A percentile compares a stretch with the other conserved stretches of the same genome.
Evolutionary conservation across 2,888 invertebrate genomes (phyloP).

Genomic region (Tetranychus truncatus): DNA sequence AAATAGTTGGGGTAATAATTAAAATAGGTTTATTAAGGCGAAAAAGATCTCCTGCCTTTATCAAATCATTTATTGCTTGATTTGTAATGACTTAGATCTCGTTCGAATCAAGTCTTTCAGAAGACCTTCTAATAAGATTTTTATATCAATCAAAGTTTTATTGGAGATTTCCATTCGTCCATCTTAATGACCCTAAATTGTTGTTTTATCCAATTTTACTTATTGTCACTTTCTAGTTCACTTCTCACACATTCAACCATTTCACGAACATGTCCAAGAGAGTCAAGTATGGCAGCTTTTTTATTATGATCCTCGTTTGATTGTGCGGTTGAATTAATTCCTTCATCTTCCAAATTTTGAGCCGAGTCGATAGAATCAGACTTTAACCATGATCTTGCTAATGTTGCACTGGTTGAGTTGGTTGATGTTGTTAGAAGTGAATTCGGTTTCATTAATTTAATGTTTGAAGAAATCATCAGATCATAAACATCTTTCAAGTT

Average conservation of each 20-base stretch:
- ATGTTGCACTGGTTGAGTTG: not conserved
- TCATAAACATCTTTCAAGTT: not conserved
- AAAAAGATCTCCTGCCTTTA: too few species aligned
- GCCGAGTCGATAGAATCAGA: not conserved
- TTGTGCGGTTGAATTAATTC: not conserved
- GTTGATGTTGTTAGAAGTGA: not conserved
- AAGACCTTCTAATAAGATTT: too few species aligned
- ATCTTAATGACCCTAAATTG: too few species aligned
- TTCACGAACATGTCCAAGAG: not conserved
- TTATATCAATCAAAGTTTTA: too few species aligned
- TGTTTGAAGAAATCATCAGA: not conserved
- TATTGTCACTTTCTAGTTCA: not conserved
- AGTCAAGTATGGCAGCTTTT: not conserved
- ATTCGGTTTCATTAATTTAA: not conserved
- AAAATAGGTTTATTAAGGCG: too few species aligned
- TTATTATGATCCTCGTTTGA: not conserved
- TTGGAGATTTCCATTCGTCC: too few species aligned
- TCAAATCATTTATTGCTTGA: too few species aligned
- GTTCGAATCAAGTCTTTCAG: too few species aligned
- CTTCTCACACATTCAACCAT: not conserved
- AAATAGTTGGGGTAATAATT: too few species aligned
- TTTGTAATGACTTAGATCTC: too few species aligned
- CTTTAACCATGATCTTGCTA: not conserved
- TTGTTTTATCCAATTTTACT: too few species aligned
- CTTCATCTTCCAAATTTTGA: not conserved